phyloP scores from a whole-genome alignment of 23 tunicate genomes.

The Styela plicata region DNA sequence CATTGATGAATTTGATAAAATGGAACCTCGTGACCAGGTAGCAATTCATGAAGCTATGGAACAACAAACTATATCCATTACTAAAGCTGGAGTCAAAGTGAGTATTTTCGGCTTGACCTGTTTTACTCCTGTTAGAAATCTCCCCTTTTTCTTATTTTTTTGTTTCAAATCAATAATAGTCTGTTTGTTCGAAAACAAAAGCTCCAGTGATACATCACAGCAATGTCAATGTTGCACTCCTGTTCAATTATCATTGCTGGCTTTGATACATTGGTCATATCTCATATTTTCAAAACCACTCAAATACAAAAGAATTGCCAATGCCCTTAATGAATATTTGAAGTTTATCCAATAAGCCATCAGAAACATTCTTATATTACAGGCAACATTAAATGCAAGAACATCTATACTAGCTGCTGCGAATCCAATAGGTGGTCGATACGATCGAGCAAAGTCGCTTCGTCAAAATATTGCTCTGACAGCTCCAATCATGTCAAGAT shows the following conservation, averaged over 20 bases:
- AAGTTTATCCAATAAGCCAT: too few species aligned
- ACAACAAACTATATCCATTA: slow-evolving; percentile 97
- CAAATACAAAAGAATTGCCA: too few species aligned
- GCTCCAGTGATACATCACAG: too few species aligned
- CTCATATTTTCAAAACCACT: too few species aligned
- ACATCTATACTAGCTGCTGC: slow-evolving; percentile 99
- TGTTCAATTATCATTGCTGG: too few species aligned
- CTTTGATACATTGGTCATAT: too few species aligned
- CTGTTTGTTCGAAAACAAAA: too few species aligned
- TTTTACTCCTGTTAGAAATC: neutral
- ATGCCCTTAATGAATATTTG: too few species aligned
- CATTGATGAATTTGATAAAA: slow-evolving; percentile 99
- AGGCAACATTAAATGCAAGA: slow-evolving; percentile 92
- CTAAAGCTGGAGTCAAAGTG: slow-evolving; percentile 97
- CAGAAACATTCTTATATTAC: too few species aligned
- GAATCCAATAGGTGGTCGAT: slow-evolving; percentile 98
- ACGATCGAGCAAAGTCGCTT: slow-evolving; percentile 89
- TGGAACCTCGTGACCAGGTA: slow-evolving; percentile 93
- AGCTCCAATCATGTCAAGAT: slow-evolving; percentile 99
- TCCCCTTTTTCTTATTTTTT: neutral
- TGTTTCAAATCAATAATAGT: neutral
- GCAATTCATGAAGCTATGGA: slow-evolving; percentile 99
- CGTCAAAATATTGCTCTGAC: slow-evolving; percentile 94
- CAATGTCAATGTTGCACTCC: too few species aligned
- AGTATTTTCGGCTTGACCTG: neutral